Base-by-base conservation (phyloP, 2,113 vertebrate species). In the Merops nubicus region DNA sequence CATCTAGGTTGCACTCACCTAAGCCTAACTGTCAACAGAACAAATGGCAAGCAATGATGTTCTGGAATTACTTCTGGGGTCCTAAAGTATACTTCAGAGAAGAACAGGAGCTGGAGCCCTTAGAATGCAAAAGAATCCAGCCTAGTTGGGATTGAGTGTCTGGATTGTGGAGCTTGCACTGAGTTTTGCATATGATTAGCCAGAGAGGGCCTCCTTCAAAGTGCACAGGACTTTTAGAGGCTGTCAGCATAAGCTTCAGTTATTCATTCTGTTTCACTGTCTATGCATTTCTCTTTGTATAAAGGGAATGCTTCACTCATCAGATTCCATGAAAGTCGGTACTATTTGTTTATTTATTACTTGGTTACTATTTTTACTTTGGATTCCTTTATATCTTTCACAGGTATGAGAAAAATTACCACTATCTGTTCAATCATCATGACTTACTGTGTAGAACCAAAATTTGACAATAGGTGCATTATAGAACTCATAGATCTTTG, bases 381-480 rank as follows among this genome's bases (percentile, higher is more conserved):
- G 26, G 51, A 88, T 86, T 63, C 19, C 42, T 84, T 79, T 47
- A 43, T 40, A 23, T n/a, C n/a, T 56, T 84, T 70, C 77, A 59
- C 28, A 81, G 15, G 38, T 43, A n/a, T 85, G 45, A 89, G 18
- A 51, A 74, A 85, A 94, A 62, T 0, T 0, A 70, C 47, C 40
- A 33, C 19, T 73, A 42, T 28, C 33, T 34, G 28, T 86, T 86
- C 56, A 81, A 85, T 67, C n/a, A 63, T 28, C 20, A 29, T 72
- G 18, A 96, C 98, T 98, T 97, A 99, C 99, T 6, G 99, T 99
- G 96, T 99, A 99, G 95, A 99, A 99, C 99, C 99, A 99, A 97
- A 99, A 99, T 97, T 99, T 99, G 88, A 99, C 99, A 76, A 99
- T 99, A 33, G 99, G 99, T 2, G 99, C 99, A 2, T 99, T 99